A percentile compares a stretch with the other conserved stretches of the same genome.
Evolutionary conservation across 2,888 invertebrate species (phyloP).

Genomic region (Hololepta plana): DNA sequence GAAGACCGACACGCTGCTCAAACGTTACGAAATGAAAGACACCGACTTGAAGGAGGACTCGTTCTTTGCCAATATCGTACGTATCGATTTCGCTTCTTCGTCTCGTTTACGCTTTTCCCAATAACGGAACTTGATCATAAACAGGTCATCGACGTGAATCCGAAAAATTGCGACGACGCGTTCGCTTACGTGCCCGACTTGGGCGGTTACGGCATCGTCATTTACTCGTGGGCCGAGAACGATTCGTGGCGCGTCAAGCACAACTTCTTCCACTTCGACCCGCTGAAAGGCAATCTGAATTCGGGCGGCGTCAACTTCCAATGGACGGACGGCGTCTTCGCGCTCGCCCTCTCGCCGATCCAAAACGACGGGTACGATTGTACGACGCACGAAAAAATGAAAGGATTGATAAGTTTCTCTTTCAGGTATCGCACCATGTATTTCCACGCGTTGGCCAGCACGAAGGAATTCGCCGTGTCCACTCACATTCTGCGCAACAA

Average conservation of each 20-base stretch:
- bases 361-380: conserved; percentile 33
- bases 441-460: conserved; percentile 68
- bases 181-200: conserved; percentile 64
- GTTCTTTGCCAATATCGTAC: conserved; percentile 66
- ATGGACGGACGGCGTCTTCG: conserved; percentile 73
- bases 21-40: conserved; percentile 48
- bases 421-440: conserved; percentile 48
- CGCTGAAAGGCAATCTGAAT: conserved; percentile 55
- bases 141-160: conserved; percentile 50
- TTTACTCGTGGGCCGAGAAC: conserved; percentile 55
- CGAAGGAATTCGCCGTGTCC: conserved; percentile 62
- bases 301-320: conserved; percentile 67
- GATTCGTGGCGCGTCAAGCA: conserved; percentile 65
- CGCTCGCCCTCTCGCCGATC: conserved; percentile 39
- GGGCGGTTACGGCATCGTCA: conserved; percentile 56
- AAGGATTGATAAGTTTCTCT: conserved; percentile 10
- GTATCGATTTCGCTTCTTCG: conserved; percentile 17
- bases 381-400: not conserved
- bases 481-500: conserved; percentile 56
- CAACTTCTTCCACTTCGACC: conserved; percentile 73
- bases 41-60: conserved; percentile 51
- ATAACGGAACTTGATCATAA: not conserved
- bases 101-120: not conserved
- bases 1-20: conserved; percentile 52
- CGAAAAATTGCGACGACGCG: conserved; percentile 52